phyloP scores from a whole-genome alignment of 2,113 vertebrate species.

The Plotosus lineatus region DNA sequence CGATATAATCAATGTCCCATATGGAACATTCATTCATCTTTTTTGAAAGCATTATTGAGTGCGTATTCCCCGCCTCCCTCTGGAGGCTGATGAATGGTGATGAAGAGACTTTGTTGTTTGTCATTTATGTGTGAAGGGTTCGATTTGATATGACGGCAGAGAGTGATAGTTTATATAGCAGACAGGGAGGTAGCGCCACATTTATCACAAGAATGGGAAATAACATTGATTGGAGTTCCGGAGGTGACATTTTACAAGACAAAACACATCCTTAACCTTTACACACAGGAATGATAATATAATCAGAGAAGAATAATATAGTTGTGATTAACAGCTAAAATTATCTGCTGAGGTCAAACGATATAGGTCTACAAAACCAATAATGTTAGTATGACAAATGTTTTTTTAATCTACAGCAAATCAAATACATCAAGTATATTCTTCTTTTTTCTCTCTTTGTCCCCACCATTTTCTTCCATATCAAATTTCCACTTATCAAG shows the following conservation, averaged over 20 bases:
- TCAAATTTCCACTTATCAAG: no score
- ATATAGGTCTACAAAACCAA: no score
- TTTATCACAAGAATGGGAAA: neutral
- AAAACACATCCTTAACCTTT: neutral
- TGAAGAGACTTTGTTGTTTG: neutral
- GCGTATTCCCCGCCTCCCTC: conserved; percentile 8
- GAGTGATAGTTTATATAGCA: neutral
- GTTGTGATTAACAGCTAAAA: neutral
- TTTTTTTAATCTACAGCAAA: no score
- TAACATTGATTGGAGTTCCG: neutral
- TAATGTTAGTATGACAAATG: no score
- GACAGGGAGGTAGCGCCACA: conserved; percentile 9
- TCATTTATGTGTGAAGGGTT: conserved; percentile 4
- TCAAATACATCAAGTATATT: no score
- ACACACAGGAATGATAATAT: neutral
- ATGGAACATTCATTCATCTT: conserved; percentile 9
- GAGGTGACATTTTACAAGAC: conserved; percentile 2
- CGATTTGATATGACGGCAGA: conserved; percentile 24
- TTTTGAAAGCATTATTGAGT: conserved; percentile 24
- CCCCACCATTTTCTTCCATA: no score
- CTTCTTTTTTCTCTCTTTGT: no score
- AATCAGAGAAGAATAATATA: neutral
- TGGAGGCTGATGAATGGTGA: neutral
- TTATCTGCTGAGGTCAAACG: neutral
- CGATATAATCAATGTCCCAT: neutral